These are phyloP conservation scores for Caenorhabditis elegans DNA, from an alignment of 1,140 invertebrate species.

Conservation along the genomic window WBcel235 BX284606.5:7203501-7204000, in stretches of 20 bases:
- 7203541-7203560: conserved; percentile 89
- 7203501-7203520: background rate
- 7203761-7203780: conserved; percentile 37
- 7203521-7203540: too few species aligned
- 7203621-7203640: conserved; percentile 64
- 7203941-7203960: background rate
- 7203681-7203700: conserved; percentile 49
- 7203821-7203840: background rate
- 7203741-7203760: conserved; percentile 14
- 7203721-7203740: conserved; percentile 35
- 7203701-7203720: conserved; percentile 30
- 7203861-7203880: background rate
- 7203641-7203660: conserved; percentile 60
- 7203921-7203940: background rate
- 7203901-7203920: background rate
- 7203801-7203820: conserved; percentile 53
- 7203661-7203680: conserved; percentile 56
- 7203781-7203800: conserved; percentile 50
- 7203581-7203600: conserved; percentile 83
- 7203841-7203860: background rate
- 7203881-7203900: background rate
- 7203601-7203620: conserved; percentile 75
- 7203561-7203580: conserved; percentile 83
- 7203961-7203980: background rate
- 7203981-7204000: background rate